Conservation (phyloP, 2,113 vertebrate genomes). For the Coptodon bakossiorum region DNA sequence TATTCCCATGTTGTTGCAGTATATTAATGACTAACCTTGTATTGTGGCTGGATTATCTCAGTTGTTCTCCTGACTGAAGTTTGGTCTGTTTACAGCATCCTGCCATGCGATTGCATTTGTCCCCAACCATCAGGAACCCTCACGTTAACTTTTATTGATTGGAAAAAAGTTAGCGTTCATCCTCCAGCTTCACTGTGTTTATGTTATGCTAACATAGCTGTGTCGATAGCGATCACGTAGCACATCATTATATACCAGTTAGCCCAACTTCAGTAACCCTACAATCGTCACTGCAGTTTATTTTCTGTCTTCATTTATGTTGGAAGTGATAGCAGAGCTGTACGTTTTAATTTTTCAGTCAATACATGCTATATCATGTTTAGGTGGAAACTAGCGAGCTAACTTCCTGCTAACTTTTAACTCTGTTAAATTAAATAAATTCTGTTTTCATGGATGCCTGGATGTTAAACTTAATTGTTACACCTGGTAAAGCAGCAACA, state of each 20-base stretch:
- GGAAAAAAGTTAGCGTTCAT: too few relatives aligned
- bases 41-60: not conserved
- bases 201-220: not conserved
- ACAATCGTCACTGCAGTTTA: accelerated
- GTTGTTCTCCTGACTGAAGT: not conserved
- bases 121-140: not conserved
- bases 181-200: not conserved
- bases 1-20: not conserved
- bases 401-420: not conserved
- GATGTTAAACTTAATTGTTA: not conserved
- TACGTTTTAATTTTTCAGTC: not conserved
- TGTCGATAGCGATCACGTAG: accelerated
- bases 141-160: accelerated
- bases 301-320: not conserved
- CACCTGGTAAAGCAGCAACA: not conserved
- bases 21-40: accelerated
- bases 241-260: not conserved
- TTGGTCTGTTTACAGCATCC: not conserved
- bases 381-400: not conserved
- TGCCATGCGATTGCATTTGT: too few relatives aligned
- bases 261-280: not conserved
- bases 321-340: not conserved
- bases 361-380: not conserved
- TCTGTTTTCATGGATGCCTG: not conserved
- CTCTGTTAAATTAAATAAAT: not conserved